Evolutionary conservation across 2,888 invertebrate species (phyloP), one percentile per base, ranked within the genome.

Genomic region (Hirtodrosophila alboralis): DNA sequence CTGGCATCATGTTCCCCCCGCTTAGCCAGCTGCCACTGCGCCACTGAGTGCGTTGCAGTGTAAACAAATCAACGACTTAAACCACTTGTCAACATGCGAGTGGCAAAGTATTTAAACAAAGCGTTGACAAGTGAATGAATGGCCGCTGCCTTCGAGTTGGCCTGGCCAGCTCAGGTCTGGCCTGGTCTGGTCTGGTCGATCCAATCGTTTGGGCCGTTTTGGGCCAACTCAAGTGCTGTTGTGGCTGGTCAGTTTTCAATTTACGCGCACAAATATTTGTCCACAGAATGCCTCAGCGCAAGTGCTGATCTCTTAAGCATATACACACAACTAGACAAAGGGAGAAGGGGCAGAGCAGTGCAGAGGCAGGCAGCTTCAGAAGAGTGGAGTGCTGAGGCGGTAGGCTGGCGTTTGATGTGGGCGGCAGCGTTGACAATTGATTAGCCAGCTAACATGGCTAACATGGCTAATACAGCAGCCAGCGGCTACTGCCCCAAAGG

Each of bases 211-310:
- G 53, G 49, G 33, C 30, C 38, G 26, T 56, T 48, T 43, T 41
- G 45, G 65, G 48, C 21, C 75, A 87, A 87, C 62, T 76, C 65
- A 68, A 84, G 79, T 72, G 70, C 68, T 73, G 78, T 86, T 88
- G 86, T 71, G 87, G 81, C 67, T 84, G 88, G 87, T 88, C 87
- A 87, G 87, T 87, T 73, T 75, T 69, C 61, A 77, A 81, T 75
- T 83, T 85, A 68, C 84, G 79, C 83, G 63, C 70, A 67, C 83
- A 84, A 85, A 87, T 87, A 77, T 86, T 86, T 85, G 76, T 71
- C 67, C 60, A 77, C 78, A 70, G 72, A 83, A 85, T 83, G 86
- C 76, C 79, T 86, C 83, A 65, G 71, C 84, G 79, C 84, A 79
- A 84, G 75, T 75, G 85, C 68, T 84, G 84, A 84, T 84, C 86